phyloP scores from a whole-genome alignment of 2,888 invertebrate genomes.

The Scaptomyza parva region DNA sequence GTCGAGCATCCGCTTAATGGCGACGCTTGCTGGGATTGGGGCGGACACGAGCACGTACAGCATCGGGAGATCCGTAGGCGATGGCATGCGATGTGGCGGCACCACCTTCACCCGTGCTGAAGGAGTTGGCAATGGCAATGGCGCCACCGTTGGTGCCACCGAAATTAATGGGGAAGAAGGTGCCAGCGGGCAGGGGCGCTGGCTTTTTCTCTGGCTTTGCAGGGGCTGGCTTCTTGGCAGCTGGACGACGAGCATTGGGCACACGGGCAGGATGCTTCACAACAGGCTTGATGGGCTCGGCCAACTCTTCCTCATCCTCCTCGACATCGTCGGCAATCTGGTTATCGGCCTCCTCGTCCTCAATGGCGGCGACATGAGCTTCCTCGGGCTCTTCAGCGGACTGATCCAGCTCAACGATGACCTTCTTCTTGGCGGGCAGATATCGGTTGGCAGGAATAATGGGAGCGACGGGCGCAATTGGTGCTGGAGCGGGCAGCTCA shows the following conservation, averaged over 20 bases:
- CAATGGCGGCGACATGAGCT: slow-evolving; percentile 60
- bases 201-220: slow-evolving; percentile 71
- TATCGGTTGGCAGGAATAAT: slow-evolving; percentile 78
- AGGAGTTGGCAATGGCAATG: slow-evolving; percentile 85
- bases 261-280: slow-evolving; percentile 72
- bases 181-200: slow-evolving; percentile 80
- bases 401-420: slow-evolving; percentile 82
- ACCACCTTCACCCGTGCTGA: slow-evolving; percentile 85
- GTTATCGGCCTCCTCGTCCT: slow-evolving; percentile 71
- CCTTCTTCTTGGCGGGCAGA: slow-evolving; percentile 82
- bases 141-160: slow-evolving; percentile 84
- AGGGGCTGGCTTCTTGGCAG: slow-evolving; percentile 60
- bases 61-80: slow-evolving; percentile 84
- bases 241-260: slow-evolving; percentile 82
- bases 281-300: slow-evolving; percentile 64
- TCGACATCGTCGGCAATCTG: slow-evolving; percentile 73
- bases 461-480: slow-evolving; percentile 74
- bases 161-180: slow-evolving; percentile 84
- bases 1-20: slow-evolving; percentile 63
- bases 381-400: slow-evolving; percentile 72
- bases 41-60: slow-evolving; percentile 75
- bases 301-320: slow-evolving; percentile 68
- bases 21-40: slow-evolving; percentile 77
- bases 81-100: slow-evolving; percentile 84
- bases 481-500: slow-evolving; percentile 76